A percentile compares a stretch with the other conserved stretches of the same genome.
Evolutionary conservation across 2,113 vertebrate genomes (phyloP).

Genomic region (Lamprotornis superbus): DNA sequence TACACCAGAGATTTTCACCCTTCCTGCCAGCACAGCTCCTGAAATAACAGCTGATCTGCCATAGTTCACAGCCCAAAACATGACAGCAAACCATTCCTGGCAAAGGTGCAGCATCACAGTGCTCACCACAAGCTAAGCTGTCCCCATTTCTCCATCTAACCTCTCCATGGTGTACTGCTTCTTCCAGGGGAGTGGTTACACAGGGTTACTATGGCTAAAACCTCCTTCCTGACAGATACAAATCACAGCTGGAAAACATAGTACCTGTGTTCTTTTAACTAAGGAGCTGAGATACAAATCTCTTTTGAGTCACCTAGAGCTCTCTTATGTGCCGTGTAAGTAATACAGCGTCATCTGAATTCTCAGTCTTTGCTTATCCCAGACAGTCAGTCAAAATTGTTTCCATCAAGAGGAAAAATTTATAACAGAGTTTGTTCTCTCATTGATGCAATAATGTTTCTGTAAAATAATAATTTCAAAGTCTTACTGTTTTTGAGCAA

Average conservation of each 20-base stretch:
- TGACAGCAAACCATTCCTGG: not conserved
- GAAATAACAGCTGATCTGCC: not conserved
- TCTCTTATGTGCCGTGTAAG: not conserved
- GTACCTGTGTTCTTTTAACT: not conserved
- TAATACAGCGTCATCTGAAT: not conserved
- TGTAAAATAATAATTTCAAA: not conserved
- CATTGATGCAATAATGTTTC: not conserved
- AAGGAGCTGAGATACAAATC: not conserved
- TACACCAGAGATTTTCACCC: not conserved
- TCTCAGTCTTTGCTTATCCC: not conserved
- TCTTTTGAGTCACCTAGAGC: not conserved
- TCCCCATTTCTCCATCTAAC: not conserved
- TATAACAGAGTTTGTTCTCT: not conserved
- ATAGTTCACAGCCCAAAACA: not conserved
- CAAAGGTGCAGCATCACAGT: not conserved
- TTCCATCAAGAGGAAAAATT: conserved; percentile 2
- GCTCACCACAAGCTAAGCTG: not conserved
- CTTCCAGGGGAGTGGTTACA: not conserved
- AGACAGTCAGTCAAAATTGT: not conserved
- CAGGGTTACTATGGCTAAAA: not conserved
- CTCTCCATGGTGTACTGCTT: not conserved
- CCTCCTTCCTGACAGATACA: not conserved
- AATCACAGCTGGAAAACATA: conserved; percentile 4
- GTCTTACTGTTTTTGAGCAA: not conserved
- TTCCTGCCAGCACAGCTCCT: conserved; percentile 5